Evolutionary conservation across 1,140 invertebrate species (phyloP), one percentile per base, ranked within the genome.

Genomic region (Oscheius sp.): DNA sequence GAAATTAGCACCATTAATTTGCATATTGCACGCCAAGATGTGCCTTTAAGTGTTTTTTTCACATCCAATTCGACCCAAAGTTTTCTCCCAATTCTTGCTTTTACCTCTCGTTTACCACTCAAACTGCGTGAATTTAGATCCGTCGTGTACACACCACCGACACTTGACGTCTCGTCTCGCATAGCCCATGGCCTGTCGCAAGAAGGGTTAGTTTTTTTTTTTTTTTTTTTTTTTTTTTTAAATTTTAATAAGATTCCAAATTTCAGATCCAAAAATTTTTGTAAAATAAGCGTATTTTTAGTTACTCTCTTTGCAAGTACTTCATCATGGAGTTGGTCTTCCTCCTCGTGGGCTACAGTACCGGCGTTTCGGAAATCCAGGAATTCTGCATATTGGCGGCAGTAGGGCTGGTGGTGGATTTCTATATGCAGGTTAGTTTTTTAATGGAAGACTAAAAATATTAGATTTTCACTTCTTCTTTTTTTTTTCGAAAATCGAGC

Each of bases 71-170:
- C n/a, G n/a, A n/a, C 29, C 26, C 13, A 10, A n/a, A 58, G 26
- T 18, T 34, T 13, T 63, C 59, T 58, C n/a, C 29, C 64, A 23
- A 26, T 71, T 63, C 18, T 66, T 18, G 3, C 38, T 59, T 32
- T 26, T 18, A 73, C 32, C 10, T 20, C 23, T 32, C 65, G n/a
- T 29, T 73, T 68, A 32, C 10, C 23, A 3, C n/a, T n/a, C n/a
- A 23, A 7, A 26, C 31, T 15, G 20, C n/a, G n/a, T n/a, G n/a
- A n/a, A n/a, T 65, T 78, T 49, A 80, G 78, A 59, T 78, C 80
- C 15, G 79, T 81, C 23, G 79, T 81, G 28, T 81, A 81, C 63
- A 81, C 78, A 3, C 75, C 80, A 0, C 79, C 80, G 13, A 65
- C 80, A 3, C 35, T 81, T 23, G 79, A 81, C 67, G 80, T 81